These are phyloP conservation scores for Macrocentrus cingulum DNA, from an alignment of 1,140 invertebrate species.

Conservation along the genomic window DNA sequence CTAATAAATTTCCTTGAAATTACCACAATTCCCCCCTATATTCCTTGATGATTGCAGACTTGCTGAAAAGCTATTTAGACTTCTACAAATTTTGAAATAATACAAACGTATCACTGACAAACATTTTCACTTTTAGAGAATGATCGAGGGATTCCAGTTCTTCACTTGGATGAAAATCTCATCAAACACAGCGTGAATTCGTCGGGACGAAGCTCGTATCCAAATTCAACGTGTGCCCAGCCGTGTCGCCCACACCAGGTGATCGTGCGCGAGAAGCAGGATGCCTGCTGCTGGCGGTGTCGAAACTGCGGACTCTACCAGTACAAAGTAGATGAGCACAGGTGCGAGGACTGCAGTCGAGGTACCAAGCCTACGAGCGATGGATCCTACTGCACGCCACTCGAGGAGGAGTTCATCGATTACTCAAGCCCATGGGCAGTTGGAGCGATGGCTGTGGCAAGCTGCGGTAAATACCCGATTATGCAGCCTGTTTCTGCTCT, in stretches of 20 bases:
- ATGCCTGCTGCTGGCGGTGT: constrained; percentile 66
- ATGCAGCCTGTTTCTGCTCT: not conserved
- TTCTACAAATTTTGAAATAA: no score
- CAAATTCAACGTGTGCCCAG: constrained; percentile 55
- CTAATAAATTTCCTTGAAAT: no score
- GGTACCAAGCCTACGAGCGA: constrained; percentile 53
- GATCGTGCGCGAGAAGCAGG: constrained; percentile 56
- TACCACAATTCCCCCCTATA: no score
- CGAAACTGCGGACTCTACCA: constrained; percentile 66
- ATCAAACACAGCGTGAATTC: constrained; percentile 42
- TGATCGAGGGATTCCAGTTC: constrained; percentile 42
- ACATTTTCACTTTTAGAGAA: constrained; percentile 38
- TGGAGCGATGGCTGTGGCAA: constrained; percentile 57
- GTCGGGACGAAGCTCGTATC: constrained; percentile 38
- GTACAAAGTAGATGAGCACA: constrained; percentile 63
- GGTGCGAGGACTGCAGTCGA: constrained; percentile 64
- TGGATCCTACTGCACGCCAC: constrained; percentile 54
- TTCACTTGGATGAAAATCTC: constrained; percentile 45
- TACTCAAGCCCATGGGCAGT: constrained; percentile 63
- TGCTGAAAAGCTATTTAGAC: no score
- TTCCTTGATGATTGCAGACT: no score
- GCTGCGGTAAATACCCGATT: constrained; percentile 37
- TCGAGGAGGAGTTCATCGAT: constrained; percentile 62
- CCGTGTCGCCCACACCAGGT: constrained; percentile 56
- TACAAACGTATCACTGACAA: no score